Evolutionary conservation across 1,140 invertebrate species (phyloP).

Genomic region (Psix sp.): DNA sequence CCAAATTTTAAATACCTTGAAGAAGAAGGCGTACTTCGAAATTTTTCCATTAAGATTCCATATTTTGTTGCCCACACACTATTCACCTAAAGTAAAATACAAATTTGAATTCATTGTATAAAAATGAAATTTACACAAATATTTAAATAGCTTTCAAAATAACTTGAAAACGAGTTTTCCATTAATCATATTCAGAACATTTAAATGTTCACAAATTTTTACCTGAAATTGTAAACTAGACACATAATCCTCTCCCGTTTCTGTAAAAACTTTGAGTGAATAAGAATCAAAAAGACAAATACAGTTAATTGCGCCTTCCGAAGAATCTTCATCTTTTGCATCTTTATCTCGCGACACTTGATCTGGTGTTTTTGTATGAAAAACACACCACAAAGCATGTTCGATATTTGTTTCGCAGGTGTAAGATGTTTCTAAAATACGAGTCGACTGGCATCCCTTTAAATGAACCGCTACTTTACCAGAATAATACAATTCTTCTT

Average conservation of each 20-base stretch:
- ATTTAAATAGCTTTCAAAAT: too few species aligned
- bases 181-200: too few species aligned
- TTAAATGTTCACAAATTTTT: constrained; percentile 65
- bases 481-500: constrained; percentile 92
- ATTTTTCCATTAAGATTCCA: constrained; percentile 86
- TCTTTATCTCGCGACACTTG: constrained; percentile 69
- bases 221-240: constrained; percentile 91
- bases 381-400: constrained; percentile 89
- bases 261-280: constrained; percentile 87
- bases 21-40: constrained; percentile 55
- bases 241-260: constrained; percentile 88
- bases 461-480: constrained; percentile 90
- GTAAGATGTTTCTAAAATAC: constrained; percentile 81
- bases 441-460: constrained; percentile 76
- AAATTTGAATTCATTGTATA: too few species aligned
- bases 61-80: constrained; percentile 86
- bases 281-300: constrained; percentile 87
- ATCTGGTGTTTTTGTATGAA: constrained; percentile 80
- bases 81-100: constrained; percentile 69
- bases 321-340: constrained; percentile 60
- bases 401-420: constrained; percentile 88
- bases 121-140: constrained; percentile 19
- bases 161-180: too few species aligned
- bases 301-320: constrained; percentile 73
- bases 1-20: constrained; percentile 44